Evolutionary conservation across 2,797 vertebrate genomes (phyloP), one percentile per base, ranked within the genome.

Genomic region (Champsocephalus esox): DNA sequence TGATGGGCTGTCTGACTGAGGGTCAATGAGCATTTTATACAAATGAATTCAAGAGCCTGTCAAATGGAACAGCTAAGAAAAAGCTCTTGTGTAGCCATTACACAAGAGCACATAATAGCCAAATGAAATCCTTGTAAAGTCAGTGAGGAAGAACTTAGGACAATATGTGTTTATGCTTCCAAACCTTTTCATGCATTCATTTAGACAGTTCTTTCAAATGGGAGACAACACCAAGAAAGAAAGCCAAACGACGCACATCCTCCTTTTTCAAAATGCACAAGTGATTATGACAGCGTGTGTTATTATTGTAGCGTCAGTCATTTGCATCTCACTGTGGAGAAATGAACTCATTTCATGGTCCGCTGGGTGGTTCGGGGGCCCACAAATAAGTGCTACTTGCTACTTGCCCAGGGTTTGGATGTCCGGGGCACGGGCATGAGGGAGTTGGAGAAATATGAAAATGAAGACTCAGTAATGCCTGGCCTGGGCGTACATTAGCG

Each of bases 291-390:
- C 77, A 84, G 83, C 65, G 80, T 88, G 81, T 71, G 86, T 90
- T 92, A 88, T 93, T 91, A 91, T 90, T 86, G 83, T 52, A 83
- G 87, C 84, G 77, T 49, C 77, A 86, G 75, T 92, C 90, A 93
- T 94, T 92, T 93, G 89, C 88, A 89, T 93, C 80, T 78, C 76
- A 41, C 82, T 84, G 54, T 65, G 75, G 80, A 73, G 79, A 94
- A 94, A 95, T 94, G 85, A 94, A 84, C 91, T 94, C 80, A 94
- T 95, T 94, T 95, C 93, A 94, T 87, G 94, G 91, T 93, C 92
- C 45, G 54, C 84, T 80, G 92, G 88, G 60, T 72, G 86, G 85
- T 88, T 86, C 60, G 57, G 86, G 74, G 70, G 70, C 50, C 16
- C 50, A 45, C 76, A 92, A 92, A 93, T 92, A 86, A 89, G 89